Conservation (phyloP, 2,113 vertebrate genomes). For the Athene cunicularia region DNA sequence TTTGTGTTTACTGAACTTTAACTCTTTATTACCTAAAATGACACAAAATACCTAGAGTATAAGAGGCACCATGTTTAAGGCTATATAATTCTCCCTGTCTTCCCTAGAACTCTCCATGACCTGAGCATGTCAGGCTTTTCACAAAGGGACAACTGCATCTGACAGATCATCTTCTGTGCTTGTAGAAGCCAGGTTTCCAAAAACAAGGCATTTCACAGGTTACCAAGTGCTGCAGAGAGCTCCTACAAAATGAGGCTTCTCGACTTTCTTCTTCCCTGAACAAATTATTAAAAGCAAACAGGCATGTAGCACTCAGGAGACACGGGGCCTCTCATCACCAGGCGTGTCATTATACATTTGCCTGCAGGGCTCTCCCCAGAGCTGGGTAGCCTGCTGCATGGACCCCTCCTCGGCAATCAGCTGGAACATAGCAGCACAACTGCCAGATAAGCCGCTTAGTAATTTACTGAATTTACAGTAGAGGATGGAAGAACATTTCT, state of each 20-base stretch:
- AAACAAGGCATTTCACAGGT: not conserved
- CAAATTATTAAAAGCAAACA: not conserved
- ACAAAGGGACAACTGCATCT: not conserved
- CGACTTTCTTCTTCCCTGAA: not conserved
- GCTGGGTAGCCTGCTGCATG: not conserved
- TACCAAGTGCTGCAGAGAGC: not conserved
- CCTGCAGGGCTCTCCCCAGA: not conserved
- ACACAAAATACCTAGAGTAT: not conserved
- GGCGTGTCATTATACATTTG: not conserved
- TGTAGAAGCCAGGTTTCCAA: not conserved
- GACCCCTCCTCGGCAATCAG: not conserved
- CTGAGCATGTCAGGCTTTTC: not conserved
- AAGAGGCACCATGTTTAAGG: not conserved
- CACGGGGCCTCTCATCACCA: not conserved
- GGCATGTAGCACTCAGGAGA: not conserved
- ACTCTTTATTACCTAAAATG: not conserved
- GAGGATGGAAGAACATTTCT: not conserved
- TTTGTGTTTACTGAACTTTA: not conserved
- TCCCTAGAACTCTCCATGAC: not conserved
- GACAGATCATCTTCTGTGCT: not conserved
- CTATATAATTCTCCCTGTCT: not conserved
- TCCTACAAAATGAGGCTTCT: not conserved
- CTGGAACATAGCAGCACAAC: not conserved
- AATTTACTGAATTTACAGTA: not conserved
- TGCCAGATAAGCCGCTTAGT: not conserved